Base-by-base conservation (phyloP, 2,888 invertebrate species). In the Bursaphelenchus okinawaensis region DNA sequence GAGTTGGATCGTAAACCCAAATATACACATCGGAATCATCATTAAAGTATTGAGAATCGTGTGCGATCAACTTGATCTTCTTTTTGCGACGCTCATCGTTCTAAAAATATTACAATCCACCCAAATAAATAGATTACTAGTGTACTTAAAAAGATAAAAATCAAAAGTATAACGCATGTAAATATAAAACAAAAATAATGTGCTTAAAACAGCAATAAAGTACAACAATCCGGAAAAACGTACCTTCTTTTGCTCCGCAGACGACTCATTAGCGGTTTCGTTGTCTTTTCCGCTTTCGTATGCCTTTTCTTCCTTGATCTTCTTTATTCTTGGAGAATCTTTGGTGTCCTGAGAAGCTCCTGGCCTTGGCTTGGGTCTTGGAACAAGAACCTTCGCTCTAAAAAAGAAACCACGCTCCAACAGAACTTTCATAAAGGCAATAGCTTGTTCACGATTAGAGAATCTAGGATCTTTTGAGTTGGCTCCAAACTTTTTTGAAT, bases 1-100 rank as follows among this genome's bases (percentile, higher is more conserved):
- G 84, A 9, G 85, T 84, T 26, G 86, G 86, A 66, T 87, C 86
- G 74, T 84, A 87, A 9, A 85, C 82, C 86, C 86, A 86, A 7
- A 86, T 86, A 78, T 85, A 86, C 29, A 85, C 94, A 84, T 96
- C 95, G 40, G 71, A 76, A 22, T 75, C 70, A 85, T 98, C 96
- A 3, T 91, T 88, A 73, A 77, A 70, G 8, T 55, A 63, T 62
- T 98, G 98, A 68, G 93, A 91, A 81, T 91, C 88, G 84, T 95
- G 95, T 92, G 95, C 94, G 83, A 94, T 93, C n/a, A 98, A 86
- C 52, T 93, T 90, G 62, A 96, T 90, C 86, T 93, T 93, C 79
- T 76, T 90, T 65, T 80, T 80, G 69, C 76, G 77, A 62, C 76
- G 77, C 68, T 77, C 75, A 55, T 75, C 77, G 52, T 83, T 40